These are phyloP conservation scores for Hemichromis elongatus DNA, from an alignment of 2,113 vertebrate species.

Conservation along the genomic window DNA sequence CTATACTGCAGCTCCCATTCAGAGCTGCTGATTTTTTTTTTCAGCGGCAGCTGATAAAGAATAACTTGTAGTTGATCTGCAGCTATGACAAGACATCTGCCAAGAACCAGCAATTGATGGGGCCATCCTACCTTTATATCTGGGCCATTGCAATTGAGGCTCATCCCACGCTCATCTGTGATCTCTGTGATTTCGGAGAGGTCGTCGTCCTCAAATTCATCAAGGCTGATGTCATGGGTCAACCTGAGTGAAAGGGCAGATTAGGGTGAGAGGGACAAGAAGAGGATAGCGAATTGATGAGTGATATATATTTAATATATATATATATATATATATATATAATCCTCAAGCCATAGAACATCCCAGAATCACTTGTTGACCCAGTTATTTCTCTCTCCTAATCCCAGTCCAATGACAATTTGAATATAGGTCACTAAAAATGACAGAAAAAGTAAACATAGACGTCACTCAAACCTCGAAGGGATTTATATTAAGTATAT, in stretches of 20 bases:
- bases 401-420: not conserved
- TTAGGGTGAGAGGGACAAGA: not conserved
- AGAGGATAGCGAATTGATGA: not conserved
- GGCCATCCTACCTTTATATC: conserved; percentile 77
- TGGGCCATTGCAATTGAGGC: conserved; percentile 86
- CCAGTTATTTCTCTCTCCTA: not conserved
- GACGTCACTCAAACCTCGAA: not conserved
- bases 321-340: not conserved
- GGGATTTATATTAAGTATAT: not conserved
- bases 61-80: not conserved
- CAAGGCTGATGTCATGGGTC: conserved; percentile 96
- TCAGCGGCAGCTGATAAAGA: not conserved
- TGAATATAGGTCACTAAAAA: not conserved
- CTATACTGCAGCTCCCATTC: not conserved
- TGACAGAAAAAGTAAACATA: not conserved
- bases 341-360: not conserved
- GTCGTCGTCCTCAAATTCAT: conserved; percentile 98
- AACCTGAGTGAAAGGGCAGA: conserved; percentile 74
- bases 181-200: conserved; percentile 91
- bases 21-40: not conserved
- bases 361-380: not conserved
- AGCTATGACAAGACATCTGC: not conserved
- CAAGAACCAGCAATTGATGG: not conserved
- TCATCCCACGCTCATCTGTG: conserved; percentile 90
- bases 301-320: not conserved